Evolutionary conservation across 2,113 vertebrate species (phyloP), one percentile per base, ranked within the genome.

Genomic region (Tor tambroides): DNA sequence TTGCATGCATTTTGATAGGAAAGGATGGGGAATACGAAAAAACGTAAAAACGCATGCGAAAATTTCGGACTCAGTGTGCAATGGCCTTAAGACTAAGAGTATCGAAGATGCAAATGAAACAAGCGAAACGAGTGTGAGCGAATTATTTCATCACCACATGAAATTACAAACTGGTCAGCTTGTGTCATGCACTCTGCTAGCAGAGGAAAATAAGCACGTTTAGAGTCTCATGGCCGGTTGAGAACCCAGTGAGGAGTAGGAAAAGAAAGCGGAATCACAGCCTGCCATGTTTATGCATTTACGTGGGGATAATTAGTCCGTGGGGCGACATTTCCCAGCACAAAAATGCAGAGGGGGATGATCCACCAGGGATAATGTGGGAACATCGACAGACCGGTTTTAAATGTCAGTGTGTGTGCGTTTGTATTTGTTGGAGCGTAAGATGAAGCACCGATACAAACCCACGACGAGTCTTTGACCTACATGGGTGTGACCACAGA

Each of bases 341-440:
- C 54, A 80, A 80, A 86, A 67, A 77, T 77, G 79, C 9, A 78
- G 30, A 74, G 56, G 26, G 71, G 38, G 41, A 51, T 61, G 78
- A 74, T 85, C 84, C 76, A 76, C 78, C 35, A 38, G 80, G 78
- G 81, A 90, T 77, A 80, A 86, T 26, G 80, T 81, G 75, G 46
- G 11, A 38, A 82, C 56, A 85, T 80, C 69, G 61, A 65, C 69
- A 72, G 32, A 61, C 80, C 28, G n/a, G 72, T 69, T 87, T 85
- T 85, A 87, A 88, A 87, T 90, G 89, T 87, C 85, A 85, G 23
- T 43, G 51, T 85, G 61, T 41, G 61, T 78, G 80, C 28, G 38
- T 76, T 61, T 65, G 7, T 74, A 30, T 65, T 23, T 72, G 83
- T 28, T 10, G n/a, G 10, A 46, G 61, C 46, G 38, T 82, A 82